Percentiles rank a stretch among this genome's conserved stretches.
Evolutionary conservation across 92 coral and sea anemone genomes (phyloP).

Genomic region (Anthopleura xanthogrammica): DNA sequence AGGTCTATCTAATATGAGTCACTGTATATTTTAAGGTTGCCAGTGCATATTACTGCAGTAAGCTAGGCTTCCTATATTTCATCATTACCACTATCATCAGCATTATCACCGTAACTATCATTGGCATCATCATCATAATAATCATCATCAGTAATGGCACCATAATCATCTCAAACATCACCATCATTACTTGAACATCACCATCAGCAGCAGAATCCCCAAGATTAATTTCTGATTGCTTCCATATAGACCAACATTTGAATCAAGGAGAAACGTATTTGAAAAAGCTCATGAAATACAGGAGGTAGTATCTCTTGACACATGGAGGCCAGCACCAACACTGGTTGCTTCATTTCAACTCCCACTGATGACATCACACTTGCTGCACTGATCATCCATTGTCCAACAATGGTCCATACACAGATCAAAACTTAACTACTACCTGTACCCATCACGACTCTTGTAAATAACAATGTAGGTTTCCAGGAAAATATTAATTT

Average conservation of each 20-base stretch:
- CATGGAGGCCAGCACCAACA: constrained; percentile 84
- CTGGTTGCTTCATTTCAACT: constrained; percentile 60
- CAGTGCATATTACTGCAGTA: too few species aligned
- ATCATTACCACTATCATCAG: too few species aligned
- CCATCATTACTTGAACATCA: background rate
- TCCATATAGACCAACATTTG: constrained; percentile 60
- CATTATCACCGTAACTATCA: background rate
- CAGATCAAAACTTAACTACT: too few species aligned
- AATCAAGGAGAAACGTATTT: constrained; percentile 52
- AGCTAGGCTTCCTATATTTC: background rate
- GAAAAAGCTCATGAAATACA: constrained; percentile 64
- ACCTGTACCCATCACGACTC: too few species aligned
- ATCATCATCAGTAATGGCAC: background rate
- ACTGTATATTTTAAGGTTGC: too few species aligned
- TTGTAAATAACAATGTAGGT: too few species aligned
- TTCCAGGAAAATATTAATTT: too few species aligned
- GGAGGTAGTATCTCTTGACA: constrained; percentile 76
- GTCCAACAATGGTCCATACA: background rate
- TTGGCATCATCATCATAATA: background rate
- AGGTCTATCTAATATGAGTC: background rate
- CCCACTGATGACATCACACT: constrained; percentile 26
- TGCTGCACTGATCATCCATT: background rate
- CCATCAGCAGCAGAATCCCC: too few species aligned
- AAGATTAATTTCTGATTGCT: background rate
- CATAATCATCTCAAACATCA: background rate